A percentile compares a stretch with the other conserved stretches of the same genome.
Conservation (phyloP, 2,113 vertebrate species). For the Romanogobio albipinnatus region DNA sequence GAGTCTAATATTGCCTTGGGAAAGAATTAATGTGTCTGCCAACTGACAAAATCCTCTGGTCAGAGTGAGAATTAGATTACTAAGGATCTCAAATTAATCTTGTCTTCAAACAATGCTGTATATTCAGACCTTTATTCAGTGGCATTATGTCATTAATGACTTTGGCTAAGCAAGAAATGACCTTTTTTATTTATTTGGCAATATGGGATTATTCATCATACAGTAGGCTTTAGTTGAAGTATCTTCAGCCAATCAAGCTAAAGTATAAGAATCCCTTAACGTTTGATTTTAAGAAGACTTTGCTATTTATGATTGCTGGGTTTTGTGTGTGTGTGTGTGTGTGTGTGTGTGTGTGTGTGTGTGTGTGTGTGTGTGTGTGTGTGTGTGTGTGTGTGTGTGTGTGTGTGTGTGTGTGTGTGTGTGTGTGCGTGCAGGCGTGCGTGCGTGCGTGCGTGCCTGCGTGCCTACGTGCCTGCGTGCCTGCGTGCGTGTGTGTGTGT, state of each 20-base stretch:
- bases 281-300: no score
- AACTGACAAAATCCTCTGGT: conserved; percentile 34
- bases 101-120: background rate
- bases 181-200: conserved; percentile 5
- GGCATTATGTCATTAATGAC: background rate
- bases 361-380: no score
- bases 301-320: no score
- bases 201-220: background rate
- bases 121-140: conserved; percentile 6
- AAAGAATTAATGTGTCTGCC: conserved; percentile 9
- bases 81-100: background rate
- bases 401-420: no score
- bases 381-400: no score
- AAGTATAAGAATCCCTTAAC: background rate
- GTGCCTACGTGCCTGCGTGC: no score
- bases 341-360: no score
- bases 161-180: background rate
- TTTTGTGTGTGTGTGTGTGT: no score
- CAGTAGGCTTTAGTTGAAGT: background rate
- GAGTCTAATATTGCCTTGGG: background rate
- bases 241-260: background rate
- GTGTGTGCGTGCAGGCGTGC: no score
- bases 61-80: conserved; percentile 24
- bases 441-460: no score
- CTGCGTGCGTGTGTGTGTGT: no score